Base-by-base conservation (phyloP, 2,113 vertebrate species). In the Martes martes region DNA sequence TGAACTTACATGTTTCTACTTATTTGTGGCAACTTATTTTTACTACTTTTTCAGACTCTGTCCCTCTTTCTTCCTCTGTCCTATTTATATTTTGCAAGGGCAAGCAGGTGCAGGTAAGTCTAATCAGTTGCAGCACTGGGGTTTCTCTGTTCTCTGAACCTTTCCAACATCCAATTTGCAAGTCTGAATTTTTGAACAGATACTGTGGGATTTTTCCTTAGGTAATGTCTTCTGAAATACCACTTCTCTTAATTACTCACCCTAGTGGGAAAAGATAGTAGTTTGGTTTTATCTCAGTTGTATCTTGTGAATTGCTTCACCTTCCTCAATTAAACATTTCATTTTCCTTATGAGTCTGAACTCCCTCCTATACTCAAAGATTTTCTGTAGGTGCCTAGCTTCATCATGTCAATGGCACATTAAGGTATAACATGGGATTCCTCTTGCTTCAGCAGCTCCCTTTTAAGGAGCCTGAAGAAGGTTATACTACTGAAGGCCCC, bases 171-270 rank as follows among this genome's bases (percentile, higher is more conserved):
- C 19, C 10, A 85, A 82, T 81, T 82, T 65, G 3, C 18, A 82
- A 78, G 3, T 19, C 52, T 81, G 10, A 45, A 16, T 14, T 84
- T 95, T 91, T 86, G 36, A 89, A 42, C 63, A 92, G 24, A 82
- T 86, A 42, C 28, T 50, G 13, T 81, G 16, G 4, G 31, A 71
- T 67, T 57, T 89, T 95, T 61, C 23, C 2, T 45, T 57, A 71
- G 6, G 8, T 84, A 82, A 42, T 6, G 0, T 84, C 19, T 50
- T 15, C 23, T 88, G 55, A 91, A 96, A 76, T 89, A 26, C 4
- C 7, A 50, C 24, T 82, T 80, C 63, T 63, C 14, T 74, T 87
- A 91, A 95, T 89, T 85, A 89, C 5, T 15, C 26, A 85, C 65
- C 28, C 18, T 91, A 76, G 61, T 28, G 36, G 11, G 14, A 86